Base-by-base conservation (phyloP, 1,140 invertebrate genomes). In the Lysiphlebus fabarum region DNA sequence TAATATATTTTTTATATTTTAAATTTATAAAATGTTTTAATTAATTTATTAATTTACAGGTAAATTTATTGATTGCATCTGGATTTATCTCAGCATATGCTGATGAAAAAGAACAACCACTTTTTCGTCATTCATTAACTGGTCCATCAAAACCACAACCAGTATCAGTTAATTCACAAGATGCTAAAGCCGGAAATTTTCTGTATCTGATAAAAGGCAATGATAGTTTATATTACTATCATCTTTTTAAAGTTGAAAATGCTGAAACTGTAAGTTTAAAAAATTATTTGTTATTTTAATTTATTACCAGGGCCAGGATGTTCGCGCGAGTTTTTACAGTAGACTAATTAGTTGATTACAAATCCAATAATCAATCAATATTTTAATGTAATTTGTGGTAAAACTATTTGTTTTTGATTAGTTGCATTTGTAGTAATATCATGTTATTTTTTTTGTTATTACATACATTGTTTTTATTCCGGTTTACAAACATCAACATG, bases 151-250 rank as follows among this genome's bases (percentile, higher is more conserved):
- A 73, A 37, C 71, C 69, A 0, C 72, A 74, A 55, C 63, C 71
- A 41, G 69, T 73, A 11, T 68, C 71, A 1, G 59, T 67, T 17
- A 67, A 63, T 65, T 65, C 66, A 2, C 72, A 73, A 65, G 74
- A 76, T 48, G 50, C 67, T 5, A 73, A 68, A 48, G 64, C 65
- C 37, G 66, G 67, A 7, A 71, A 66, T 59, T 76, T 76, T 50
- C 63, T 76, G 7, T 74, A 76, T 53, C 69, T 70, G 54, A 65
- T 74, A 42, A 74, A 73, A 63, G 72, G 68, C 3, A 68, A 76
- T 7, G 72, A 76, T 53, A 70, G 70, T 7, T 64, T 69, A 5
- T 76, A 70, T 55, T 69, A 73, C 51, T 76, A 67, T 66, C 70
- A 76, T 54, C 65, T 76, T 8, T 76, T 73, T 51, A 68, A 63